Percentiles rank a stretch among this genome's conserved stretches.
Evolutionary conservation across 2,113 vertebrate genomes (phyloP).

Genomic region (Rhipidura dahli): DNA sequence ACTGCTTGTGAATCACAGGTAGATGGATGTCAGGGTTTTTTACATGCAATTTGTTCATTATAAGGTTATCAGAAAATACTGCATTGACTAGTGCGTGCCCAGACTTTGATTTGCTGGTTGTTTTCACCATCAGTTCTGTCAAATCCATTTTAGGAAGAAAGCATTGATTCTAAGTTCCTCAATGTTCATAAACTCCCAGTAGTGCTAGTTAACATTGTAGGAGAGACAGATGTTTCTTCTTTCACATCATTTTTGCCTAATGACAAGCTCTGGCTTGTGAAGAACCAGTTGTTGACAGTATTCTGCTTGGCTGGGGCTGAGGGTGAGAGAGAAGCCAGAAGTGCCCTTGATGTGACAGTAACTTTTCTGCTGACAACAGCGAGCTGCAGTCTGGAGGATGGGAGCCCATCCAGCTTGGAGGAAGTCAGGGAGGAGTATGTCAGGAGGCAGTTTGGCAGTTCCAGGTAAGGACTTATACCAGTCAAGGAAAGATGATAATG

Average conservation of each 20-base stretch:
- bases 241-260: background rate
- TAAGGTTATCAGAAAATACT: background rate
- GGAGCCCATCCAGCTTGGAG: slow-evolving; percentile 64
- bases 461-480: slow-evolving; percentile 50
- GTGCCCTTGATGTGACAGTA: background rate
- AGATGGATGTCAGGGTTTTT: background rate
- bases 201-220: background rate
- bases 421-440: slow-evolving; percentile 73
- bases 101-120: background rate
- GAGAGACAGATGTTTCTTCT: background rate
- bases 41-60: background rate
- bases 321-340: background rate
- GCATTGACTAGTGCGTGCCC: background rate
- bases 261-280: background rate
- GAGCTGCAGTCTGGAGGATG: slow-evolving; percentile 64
- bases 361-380: slow-evolving; percentile 55
- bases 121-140: background rate
- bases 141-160: background rate
- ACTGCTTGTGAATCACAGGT: background rate
- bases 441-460: slow-evolving; percentile 37
- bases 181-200: background rate
- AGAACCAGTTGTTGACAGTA: background rate
- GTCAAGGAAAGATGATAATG: background rate
- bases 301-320: background rate
- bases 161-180: background rate